These are phyloP conservation scores for Mactromeris polynyma DNA, from an alignment of 2,888 invertebrate species.

Conservation along the genomic window DNA sequence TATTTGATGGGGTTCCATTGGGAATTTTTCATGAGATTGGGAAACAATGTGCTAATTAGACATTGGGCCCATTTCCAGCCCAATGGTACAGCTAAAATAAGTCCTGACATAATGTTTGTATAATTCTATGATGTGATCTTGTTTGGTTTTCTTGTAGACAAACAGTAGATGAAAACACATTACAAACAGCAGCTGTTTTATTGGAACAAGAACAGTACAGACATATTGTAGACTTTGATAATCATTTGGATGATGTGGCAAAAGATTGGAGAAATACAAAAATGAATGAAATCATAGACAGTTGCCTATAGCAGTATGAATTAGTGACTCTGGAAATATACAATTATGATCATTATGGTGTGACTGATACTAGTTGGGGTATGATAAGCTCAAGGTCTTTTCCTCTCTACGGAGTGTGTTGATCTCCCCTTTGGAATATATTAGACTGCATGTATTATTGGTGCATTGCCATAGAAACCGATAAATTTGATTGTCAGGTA, in stretches of 20 bases:
- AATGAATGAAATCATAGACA: slow-evolving; percentile 89
- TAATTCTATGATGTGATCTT: neutral
- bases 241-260: slow-evolving; percentile 96
- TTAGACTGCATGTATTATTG: neutral
- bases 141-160: slow-evolving; percentile 73
- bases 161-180: slow-evolving; percentile 85
- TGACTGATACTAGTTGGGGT: neutral
- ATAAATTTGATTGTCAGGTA: neutral
- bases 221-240: slow-evolving; percentile 97
- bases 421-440: neutral
- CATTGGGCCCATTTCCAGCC: no score
- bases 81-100: no score
- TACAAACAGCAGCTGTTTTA: slow-evolving; percentile 90
- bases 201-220: slow-evolving; percentile 92
- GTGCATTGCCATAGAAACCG: neutral
- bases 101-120: no score
- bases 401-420: neutral
- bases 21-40: no score
- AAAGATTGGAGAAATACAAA: slow-evolving; percentile 95
- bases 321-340: neutral
- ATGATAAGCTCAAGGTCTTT: neutral
- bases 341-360: neutral
- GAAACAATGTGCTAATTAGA: no score
- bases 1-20: no score
- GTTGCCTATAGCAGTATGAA: slow-evolving; percentile 68